Evolutionary conservation across 2,113 vertebrate species (phyloP).

Genomic region (Nothobranchius furzeri): DNA sequence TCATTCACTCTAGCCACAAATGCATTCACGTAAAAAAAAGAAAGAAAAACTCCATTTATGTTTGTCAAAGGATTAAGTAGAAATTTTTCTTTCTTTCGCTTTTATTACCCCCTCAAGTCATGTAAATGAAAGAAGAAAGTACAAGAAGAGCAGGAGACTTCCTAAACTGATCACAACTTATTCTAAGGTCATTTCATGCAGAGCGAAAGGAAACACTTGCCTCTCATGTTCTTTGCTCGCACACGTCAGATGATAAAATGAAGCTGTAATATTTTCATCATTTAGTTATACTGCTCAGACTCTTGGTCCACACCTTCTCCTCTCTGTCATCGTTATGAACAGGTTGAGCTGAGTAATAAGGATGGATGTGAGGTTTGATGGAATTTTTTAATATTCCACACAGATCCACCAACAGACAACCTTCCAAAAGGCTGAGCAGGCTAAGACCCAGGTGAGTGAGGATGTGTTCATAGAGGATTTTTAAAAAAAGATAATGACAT

Average conservation of each 20-base stretch:
- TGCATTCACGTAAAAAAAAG: no score
- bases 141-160: no score
- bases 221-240: background rate
- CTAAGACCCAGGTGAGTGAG: constrained; percentile 15
- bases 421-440: constrained; percentile 4
- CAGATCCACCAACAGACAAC: constrained; percentile 1
- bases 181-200: no score
- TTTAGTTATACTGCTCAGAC: background rate
- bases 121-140: no score
- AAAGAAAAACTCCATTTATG: no score
- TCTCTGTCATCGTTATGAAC: background rate
- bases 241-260: background rate
- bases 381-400: constrained; percentile 1
- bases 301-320: background rate
- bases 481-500: constrained; percentile 20
- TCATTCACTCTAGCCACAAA: no score
- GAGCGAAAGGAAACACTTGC: background rate
- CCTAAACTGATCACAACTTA: no score
- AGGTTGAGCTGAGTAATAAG: background rate
- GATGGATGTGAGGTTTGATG: background rate
- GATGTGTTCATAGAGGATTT: constrained; percentile 25
- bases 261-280: background rate
- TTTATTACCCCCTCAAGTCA: no score
- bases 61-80: no score
- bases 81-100: no score